Evolutionary conservation across 2,113 vertebrate species (phyloP).

Genomic region (Chaetorhynchus papuensis): DNA sequence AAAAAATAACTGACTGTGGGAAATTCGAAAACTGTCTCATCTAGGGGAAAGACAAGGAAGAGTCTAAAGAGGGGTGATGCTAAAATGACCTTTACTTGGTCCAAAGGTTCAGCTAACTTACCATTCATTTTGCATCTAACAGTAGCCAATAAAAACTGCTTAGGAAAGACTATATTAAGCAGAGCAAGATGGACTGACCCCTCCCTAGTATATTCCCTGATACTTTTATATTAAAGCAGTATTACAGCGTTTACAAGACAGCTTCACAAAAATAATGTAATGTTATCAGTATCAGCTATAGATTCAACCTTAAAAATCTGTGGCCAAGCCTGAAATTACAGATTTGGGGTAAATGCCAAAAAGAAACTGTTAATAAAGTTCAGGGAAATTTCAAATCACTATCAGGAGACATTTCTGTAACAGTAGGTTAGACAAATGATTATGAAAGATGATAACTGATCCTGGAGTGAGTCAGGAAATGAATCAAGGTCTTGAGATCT

Average conservation of each 20-base stretch:
- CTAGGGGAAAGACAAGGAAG: neutral
- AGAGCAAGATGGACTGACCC: neutral
- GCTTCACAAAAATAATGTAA: neutral
- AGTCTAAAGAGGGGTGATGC: neutral
- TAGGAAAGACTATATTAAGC: neutral
- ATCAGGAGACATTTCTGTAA: neutral
- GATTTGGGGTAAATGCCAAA: neutral
- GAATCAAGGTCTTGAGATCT: neutral
- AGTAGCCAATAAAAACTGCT: neutral
- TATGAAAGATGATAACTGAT: neutral
- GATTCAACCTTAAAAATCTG: neutral
- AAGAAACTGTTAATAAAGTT: neutral
- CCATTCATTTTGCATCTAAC: neutral
- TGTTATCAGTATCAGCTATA: neutral
- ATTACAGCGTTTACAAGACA: neutral
- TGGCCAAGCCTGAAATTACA: neutral
- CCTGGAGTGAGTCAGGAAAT: neutral
- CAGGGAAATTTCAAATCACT: neutral
- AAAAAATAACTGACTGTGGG: accelerated
- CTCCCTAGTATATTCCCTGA: neutral
- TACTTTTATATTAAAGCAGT: neutral
- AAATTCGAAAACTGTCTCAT: neutral
- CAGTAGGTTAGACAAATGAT: neutral
- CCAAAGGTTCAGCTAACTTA: neutral
- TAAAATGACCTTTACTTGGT: neutral